A percentile compares a stretch with the other conserved stretches of the same genome.
Conservation (phyloP, 2,797 vertebrate species). For the Sus cebifrons region DNA sequence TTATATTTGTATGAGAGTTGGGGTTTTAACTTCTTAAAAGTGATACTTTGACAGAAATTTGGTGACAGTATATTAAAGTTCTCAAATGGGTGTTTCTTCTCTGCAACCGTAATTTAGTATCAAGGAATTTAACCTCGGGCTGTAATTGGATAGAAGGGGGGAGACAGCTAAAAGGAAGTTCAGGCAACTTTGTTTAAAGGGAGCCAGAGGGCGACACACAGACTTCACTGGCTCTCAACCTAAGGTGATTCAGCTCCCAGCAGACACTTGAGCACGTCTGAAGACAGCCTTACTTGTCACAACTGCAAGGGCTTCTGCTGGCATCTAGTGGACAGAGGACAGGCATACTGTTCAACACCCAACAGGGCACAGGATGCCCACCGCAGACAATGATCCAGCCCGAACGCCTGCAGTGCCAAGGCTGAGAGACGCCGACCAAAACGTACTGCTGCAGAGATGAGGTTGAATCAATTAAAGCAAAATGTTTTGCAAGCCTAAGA, state of each 20-base stretch:
- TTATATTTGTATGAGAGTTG: background rate
- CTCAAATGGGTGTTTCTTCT: background rate
- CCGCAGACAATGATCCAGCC: rapidly evolving
- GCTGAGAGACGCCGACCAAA: background rate
- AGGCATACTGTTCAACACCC: too few species aligned
- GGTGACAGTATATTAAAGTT: background rate
- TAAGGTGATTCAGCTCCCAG: background rate
- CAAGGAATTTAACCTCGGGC: background rate
- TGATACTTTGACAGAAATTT: background rate
- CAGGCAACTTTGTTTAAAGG: background rate
- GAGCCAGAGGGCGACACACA: background rate
- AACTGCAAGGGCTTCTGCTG: background rate
- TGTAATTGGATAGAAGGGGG: background rate
- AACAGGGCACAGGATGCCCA: rapidly evolving
- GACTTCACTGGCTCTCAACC: background rate
- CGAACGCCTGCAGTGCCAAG: rapidly evolving
- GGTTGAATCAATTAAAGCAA: background rate
- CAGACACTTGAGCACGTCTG: rapidly evolving
- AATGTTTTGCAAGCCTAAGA: background rate
- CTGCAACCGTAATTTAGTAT: background rate
- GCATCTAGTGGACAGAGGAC: background rate
- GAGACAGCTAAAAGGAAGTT: background rate
- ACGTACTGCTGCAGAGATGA: rapidly evolving
- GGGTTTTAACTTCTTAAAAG: conserved; percentile 26
- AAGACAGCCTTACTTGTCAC: background rate